Evolutionary conservation across 1,140 invertebrate species (phyloP), one percentile per base, ranked within the genome.

Genomic region (Rhysida immarginata): DNA sequence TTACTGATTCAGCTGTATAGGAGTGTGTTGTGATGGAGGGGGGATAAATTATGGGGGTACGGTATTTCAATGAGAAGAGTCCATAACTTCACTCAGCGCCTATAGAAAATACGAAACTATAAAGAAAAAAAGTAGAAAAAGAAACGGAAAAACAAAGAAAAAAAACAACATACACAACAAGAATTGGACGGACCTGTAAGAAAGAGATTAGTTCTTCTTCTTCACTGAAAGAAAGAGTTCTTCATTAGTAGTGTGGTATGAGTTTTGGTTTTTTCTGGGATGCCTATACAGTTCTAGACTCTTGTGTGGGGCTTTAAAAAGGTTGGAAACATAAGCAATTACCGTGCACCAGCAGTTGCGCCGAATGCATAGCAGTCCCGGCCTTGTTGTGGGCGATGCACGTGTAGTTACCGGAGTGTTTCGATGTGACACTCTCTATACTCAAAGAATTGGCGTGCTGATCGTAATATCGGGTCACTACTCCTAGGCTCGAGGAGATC

Each of bases 391-490:
- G 76, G 25, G 80, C 84, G 26, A 77, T 69, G 68, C 85, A 87
- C 16, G 83, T 81, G 66, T 86, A 87, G 64, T 84, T 81, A 16
- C 84, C 85, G 55, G 78, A 72, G 68, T 85, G 79, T 58, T 75
- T 61, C 2, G 68, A 67, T 26, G 60, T 65, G 23, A 71, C 68
- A 52, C 68, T 65, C 46, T 66, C 64, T 24, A 75, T 72, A 18
- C 67, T 67, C 44, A 76, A 59, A 68, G 71, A 44, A 66, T 69
- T 57, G 68, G 56, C 46, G 59, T 53, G 27, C 63, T 63, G 23
- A 73, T 58, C 21, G 41, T 29, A 14, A 54, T 41, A 18, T 58
- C 53, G 18, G 51, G 54, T 21, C 55, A 45, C 14, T 44, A 56
- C 27, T 56, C 48, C 45, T 20, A 51, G 18, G 25, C 29, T n/a